Evolutionary conservation across 2,888 invertebrate species (phyloP).

Genomic region (Lagria hirta): DNA sequence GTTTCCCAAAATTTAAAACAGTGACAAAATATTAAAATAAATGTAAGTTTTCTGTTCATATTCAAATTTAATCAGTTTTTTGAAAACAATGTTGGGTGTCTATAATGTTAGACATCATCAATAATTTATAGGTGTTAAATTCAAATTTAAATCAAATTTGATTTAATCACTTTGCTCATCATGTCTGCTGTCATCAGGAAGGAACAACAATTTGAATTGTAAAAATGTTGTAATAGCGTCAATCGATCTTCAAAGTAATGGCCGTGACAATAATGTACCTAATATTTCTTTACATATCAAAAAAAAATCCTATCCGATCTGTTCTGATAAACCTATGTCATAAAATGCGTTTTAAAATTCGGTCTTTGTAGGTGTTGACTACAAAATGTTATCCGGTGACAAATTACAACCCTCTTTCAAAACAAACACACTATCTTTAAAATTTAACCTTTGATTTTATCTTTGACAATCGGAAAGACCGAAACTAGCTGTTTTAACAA

Average conservation of each 20-base stretch:
- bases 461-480: constrained; percentile 12
- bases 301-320: no score
- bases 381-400: constrained; percentile 27
- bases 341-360: no score
- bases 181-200: no score
- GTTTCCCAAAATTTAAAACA: no score
- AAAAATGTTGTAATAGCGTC: no score
- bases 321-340: no score
- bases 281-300: no score
- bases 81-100: constrained; percentile 42
- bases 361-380: constrained; percentile 16
- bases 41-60: constrained; percentile 28
- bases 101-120: constrained; percentile 39
- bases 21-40: constrained; percentile 31
- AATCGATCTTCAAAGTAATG: no score
- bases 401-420: constrained; percentile 38
- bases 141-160: no score
- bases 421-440: constrained; percentile 26
- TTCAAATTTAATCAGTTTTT: constrained; percentile 33
- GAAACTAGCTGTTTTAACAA: constrained; percentile 19
- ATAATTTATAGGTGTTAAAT: constrained; percentile 38
- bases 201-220: no score
- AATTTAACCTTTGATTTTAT: constrained; percentile 17
- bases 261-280: no score
- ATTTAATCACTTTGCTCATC: no score